Evolutionary conservation across 1,140 invertebrate species (phyloP), one percentile per base, ranked within the genome.

Genomic region (Contarinia nasturtii): DNA sequence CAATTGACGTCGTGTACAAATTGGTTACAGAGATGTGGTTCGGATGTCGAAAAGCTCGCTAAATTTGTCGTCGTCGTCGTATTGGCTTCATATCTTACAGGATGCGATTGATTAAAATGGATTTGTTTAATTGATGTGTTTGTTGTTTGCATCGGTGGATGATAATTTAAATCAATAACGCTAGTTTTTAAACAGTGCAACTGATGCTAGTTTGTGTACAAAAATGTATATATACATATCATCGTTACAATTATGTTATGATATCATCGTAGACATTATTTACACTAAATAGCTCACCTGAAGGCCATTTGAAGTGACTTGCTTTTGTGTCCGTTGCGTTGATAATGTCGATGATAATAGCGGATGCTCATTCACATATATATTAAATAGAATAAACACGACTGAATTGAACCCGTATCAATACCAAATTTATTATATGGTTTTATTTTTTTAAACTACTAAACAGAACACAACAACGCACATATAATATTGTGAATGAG

Each of bases 11-110:
- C 61, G 27, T 64, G 61, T 27, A 27, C 27, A 33, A 48, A 33
- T 47, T 63, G 61, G 50, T 64, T 61, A 45, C 61, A 64, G 10
- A 63, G 50, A 48, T 60, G 60, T 10, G 59, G 61, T 53, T 63
- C 61, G n/a, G 61, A 61, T 27, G 54, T 64, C 33, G 61, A 63
- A 44, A 63, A 62, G 44, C 62, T 63, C 34, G 19, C 11, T 18
- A 63, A 43, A 18, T 18, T 47, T 1, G 15, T 46, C 10, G 27
- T 27, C 27, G 20, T 22, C 40, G 33, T 14, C 7, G 41, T 43
- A 21, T 27, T 17, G 41, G 4, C 12, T 43, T 17, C 17, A 12
- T 18, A 12, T 18, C 41, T 7, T 20, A 43, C 41, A 12, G 27
- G 27, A 27, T 27, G 27, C n/a, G n/a, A n/a, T 5, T 27, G 27